Evolutionary conservation across 2,888 invertebrate genomes (phyloP), one percentile per base, ranked within the genome.

Genomic region (Hetaerina titia): DNA sequence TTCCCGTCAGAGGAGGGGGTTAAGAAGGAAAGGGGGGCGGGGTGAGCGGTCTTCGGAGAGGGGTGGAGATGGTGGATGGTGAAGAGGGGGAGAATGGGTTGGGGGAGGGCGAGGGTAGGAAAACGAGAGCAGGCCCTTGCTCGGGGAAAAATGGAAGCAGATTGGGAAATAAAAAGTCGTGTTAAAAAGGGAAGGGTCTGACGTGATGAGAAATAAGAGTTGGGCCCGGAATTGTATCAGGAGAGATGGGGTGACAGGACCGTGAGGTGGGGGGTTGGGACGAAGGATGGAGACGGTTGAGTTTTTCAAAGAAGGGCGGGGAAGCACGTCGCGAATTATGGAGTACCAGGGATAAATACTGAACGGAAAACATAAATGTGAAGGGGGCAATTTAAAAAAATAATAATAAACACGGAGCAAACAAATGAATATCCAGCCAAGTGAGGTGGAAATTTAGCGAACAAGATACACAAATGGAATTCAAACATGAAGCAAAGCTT

Each of bases 191-290:
- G 63, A 64, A 64, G 63, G 90, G 64, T 90, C 90, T 89, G 89
- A 89, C 89, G 90, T 90, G 90, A 64, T 90, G 90, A 90, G 90
- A 90, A 90, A 90, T 90, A 63, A 25, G 90, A 90, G 90, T 90
- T 90, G 90, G 31, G 90, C 25, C 31, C 17, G 31, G 90, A 90
- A 90, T 90, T 90, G 64, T 90, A 90, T 90, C 90, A 90, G 64
- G 17, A 45, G 90, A 69, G 64, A 22, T 31, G 90, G 60, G 90
- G 63, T 7, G 63, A 45, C 7, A 15, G 63, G 63, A 7, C 13
- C 56, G 22, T 8, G n/a, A 7, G 31, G 45, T 22, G 4, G 69
- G 22, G 19, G 13, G 69, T 7, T 22, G 89, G 6, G 58, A 22
- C 56, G 8, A n/a, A 25, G 31, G 89, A 1, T 22, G 45, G 22